Percentiles rank a stretch among this genome's conserved stretches.
Conservation (phyloP, 1,140 invertebrate genomes). For the Ceratosolen solmsi region DNA sequence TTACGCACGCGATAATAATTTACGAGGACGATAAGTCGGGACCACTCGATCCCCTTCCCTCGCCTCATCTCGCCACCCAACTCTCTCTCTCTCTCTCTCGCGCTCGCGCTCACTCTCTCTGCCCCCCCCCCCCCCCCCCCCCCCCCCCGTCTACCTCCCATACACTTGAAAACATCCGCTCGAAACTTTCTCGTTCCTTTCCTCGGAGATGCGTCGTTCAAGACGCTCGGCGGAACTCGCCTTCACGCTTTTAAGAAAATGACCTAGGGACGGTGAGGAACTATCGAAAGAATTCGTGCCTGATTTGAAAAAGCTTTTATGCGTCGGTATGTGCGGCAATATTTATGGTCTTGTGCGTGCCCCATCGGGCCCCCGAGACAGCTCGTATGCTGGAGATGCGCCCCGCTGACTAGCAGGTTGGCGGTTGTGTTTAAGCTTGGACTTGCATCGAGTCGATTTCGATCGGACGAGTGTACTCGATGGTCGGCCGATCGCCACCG, state of each 20-base stretch:
- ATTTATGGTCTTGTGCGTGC: not conserved
- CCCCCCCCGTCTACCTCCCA: no score
- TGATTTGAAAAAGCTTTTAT: constrained; percentile 10
- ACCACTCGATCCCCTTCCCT: not conserved
- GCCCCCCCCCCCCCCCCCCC: not conserved
- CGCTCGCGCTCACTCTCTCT: not conserved
- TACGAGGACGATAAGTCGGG: constrained; percentile 30
- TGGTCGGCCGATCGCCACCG: no score
- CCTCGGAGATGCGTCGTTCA: no score
- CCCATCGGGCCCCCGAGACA: not conserved
- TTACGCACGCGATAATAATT: constrained; percentile 35
- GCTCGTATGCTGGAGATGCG: no score
- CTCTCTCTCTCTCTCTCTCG: not conserved
- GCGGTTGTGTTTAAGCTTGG: no score
- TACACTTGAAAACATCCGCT: no score
- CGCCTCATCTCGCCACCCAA: no score
- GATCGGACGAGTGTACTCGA: not conserved
- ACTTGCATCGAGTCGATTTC: not conserved
- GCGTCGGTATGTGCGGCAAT: not conserved
- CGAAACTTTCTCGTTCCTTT: no score
- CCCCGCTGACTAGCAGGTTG: no score
- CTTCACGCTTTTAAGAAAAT: constrained; percentile 29
- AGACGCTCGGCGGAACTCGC: no score
- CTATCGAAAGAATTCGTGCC: not conserved
- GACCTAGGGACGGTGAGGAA: not conserved